phyloP scores from a whole-genome alignment of 1,140 invertebrate species.

The Drosophila yakuba region DNA sequence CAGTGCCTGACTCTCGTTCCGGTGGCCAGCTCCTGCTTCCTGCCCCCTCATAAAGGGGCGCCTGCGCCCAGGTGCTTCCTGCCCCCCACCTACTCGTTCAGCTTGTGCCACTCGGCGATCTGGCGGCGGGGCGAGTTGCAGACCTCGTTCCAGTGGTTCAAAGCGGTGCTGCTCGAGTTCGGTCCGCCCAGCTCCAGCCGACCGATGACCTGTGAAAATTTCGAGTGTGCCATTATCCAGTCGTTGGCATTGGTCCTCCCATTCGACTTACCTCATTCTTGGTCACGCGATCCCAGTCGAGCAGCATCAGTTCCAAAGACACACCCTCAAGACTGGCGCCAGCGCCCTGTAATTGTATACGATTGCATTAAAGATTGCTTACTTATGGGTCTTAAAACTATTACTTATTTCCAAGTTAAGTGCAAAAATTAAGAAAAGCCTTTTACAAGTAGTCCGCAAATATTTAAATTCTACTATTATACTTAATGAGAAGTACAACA shows the following conservation, averaged over 20 bases:
- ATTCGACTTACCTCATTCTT: slow-evolving; percentile 94
- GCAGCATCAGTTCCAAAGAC: slow-evolving; percentile 95
- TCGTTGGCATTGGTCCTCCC: background rate
- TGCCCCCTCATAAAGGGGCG: slow-evolving; percentile 38
- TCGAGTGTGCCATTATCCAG: slow-evolving; percentile 10
- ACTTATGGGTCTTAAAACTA: background rate
- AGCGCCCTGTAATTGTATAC: slow-evolving; percentile 82
- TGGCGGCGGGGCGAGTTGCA: slow-evolving; percentile 97
- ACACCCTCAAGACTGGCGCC: slow-evolving; percentile 94
- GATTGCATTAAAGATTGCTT: background rate
- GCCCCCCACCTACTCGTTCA: slow-evolving; percentile 90
- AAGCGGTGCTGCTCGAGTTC: slow-evolving; percentile 91
- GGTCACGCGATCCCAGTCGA: slow-evolving; percentile 98
- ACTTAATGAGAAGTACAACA: too few species aligned
- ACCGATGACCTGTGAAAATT: slow-evolving; percentile 92
- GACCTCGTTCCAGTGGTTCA: slow-evolving; percentile 98
- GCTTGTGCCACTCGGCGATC: slow-evolving; percentile 99
- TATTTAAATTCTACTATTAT: too few species aligned
- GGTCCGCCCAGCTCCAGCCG: slow-evolving; percentile 94
- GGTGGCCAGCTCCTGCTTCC: slow-evolving; percentile 29
- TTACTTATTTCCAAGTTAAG: too few species aligned
- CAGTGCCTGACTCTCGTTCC: slow-evolving; percentile 30
- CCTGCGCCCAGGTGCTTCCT: slow-evolving; percentile 53
- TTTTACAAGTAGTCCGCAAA: too few species aligned
- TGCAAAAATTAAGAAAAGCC: too few species aligned